A percentile compares a stretch with the other conserved stretches of the same genome.
Conservation (phyloP, 2,113 vertebrate genomes). For the Chionomys nivalis region DNA sequence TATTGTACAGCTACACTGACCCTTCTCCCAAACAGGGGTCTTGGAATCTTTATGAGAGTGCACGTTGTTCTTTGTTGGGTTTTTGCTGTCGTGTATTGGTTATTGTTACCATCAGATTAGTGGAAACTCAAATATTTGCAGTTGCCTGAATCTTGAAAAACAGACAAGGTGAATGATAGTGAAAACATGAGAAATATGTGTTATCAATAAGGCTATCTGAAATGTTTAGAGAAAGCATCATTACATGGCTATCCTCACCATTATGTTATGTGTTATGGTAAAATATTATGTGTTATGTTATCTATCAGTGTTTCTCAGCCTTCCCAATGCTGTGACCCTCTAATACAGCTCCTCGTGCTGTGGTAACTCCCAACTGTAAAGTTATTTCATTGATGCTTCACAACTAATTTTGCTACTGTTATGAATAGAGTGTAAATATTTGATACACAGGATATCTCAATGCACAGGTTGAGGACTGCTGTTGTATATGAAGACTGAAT, state of each 20-base stretch:
- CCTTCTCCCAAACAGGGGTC: background rate
- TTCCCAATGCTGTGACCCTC: background rate
- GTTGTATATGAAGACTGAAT: background rate
- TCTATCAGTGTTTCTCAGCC: background rate
- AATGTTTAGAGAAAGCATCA: conserved; percentile 29
- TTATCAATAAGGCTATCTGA: background rate
- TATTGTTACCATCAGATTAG: background rate
- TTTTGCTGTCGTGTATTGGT: background rate
- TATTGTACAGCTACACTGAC: background rate
- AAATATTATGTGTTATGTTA: background rate
- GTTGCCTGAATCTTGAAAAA: background rate
- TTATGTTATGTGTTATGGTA: background rate
- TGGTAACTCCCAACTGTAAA: background rate
- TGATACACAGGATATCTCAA: background rate
- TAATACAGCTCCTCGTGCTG: background rate
- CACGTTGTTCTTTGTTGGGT: background rate
- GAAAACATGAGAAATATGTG: background rate
- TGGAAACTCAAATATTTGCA: background rate
- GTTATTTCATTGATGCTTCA: background rate
- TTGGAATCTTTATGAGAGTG: background rate
- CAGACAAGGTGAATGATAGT: background rate
- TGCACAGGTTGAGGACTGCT: background rate
- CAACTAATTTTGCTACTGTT: background rate
- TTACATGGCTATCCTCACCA: background rate
- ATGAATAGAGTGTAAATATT: background rate